Conservation (phyloP, 2,113 vertebrate genomes). For the Haemorhous mexicanus region DNA sequence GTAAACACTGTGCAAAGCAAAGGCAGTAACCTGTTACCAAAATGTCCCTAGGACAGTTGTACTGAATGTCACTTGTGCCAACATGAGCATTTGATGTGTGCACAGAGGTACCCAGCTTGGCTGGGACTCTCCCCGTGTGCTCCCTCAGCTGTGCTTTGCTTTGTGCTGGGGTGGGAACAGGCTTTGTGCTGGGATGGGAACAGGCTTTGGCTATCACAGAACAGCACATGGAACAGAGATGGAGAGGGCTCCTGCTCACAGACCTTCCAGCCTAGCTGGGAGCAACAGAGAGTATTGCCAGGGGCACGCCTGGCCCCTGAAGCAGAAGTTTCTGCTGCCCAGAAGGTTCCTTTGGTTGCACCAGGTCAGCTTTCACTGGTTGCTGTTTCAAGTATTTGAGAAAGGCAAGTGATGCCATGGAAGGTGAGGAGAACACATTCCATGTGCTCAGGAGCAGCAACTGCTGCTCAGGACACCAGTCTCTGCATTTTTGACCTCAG, state of each 20-base stretch:
- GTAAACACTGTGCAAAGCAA: background rate
- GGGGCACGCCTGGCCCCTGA: background rate
- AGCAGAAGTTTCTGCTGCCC: background rate
- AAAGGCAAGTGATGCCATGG: background rate
- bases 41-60: background rate
- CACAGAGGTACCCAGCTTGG: background rate
- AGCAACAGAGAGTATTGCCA: rapidly evolving
- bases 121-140: background rate
- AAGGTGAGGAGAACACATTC: background rate
- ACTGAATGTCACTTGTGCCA: background rate
- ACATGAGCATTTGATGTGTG: rapidly evolving
- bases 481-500: background rate
- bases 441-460: background rate
- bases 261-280: background rate
- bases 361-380: background rate
- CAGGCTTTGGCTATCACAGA: rapidly evolving
- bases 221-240: background rate
- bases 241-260: background rate
- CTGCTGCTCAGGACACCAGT: background rate
- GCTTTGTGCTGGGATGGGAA: background rate
- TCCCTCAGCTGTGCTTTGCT: background rate
- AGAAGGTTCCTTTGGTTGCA: background rate
- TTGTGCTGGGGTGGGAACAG: background rate
- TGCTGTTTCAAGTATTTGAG: background rate
- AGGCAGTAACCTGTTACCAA: background rate